phyloP scores from a whole-genome alignment of 2,113 vertebrate species.

The Sialia sialis region DNA sequence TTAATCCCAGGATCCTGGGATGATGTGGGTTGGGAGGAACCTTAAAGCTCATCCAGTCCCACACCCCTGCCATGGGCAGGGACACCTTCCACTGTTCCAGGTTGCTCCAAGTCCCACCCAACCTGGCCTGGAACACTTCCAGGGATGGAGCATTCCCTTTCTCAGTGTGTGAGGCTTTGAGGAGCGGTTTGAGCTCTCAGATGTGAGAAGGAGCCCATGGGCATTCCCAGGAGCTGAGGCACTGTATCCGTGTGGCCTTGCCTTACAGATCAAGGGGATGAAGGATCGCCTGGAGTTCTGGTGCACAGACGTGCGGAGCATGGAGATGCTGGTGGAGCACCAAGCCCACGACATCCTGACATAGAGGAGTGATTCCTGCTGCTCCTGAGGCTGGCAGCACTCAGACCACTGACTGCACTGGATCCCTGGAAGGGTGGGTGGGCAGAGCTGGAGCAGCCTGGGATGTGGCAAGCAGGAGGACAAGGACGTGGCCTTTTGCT shows the following conservation, averaged over 20 bases:
- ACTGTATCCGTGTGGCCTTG: background rate
- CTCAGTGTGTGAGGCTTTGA: background rate
- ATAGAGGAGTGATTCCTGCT: slow-evolving; percentile 53
- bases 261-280: slow-evolving; percentile 92
- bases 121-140: accelerated
- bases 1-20: background rate
- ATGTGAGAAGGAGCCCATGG: accelerated
- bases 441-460: background rate
- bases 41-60: background rate
- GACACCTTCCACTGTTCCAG: background rate
- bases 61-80: accelerated
- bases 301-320: slow-evolving; percentile 94
- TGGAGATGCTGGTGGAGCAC: slow-evolving; percentile 96
- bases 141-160: background rate
- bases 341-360: slow-evolving; percentile 97
- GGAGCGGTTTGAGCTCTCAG: background rate
- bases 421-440: background rate
- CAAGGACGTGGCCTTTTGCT: slow-evolving; percentile 53
- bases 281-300: slow-evolving; percentile 95
- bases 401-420: slow-evolving; percentile 46
- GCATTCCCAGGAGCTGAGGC: background rate
- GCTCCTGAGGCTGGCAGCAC: background rate
- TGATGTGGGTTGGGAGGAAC: background rate
- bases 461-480: background rate
- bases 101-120: background rate